Percentiles rank a stretch among this genome's conserved stretches.
Conservation (phyloP, 2,113 vertebrate genomes). For the Vulpes lagopus region DNA sequence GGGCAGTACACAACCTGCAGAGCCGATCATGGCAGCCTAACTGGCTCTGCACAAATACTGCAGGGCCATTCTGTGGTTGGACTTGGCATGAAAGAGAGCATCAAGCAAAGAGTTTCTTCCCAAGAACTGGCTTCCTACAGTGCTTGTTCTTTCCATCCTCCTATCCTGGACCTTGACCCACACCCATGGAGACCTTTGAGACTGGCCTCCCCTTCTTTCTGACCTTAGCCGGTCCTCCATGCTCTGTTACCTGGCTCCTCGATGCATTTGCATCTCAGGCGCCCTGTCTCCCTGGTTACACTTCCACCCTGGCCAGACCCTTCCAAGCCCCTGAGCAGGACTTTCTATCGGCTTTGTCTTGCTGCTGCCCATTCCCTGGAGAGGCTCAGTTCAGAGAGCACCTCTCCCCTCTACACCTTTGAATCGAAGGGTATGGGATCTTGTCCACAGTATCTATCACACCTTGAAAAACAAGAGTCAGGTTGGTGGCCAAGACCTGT, state of each 20-base stretch:
- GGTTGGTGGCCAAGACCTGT: neutral
- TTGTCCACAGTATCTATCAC: neutral
- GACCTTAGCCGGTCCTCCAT: neutral
- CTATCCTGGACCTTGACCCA: neutral
- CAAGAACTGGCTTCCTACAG: neutral
- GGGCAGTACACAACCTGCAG: neutral
- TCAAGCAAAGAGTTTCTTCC: neutral
- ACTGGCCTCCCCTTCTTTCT: neutral
- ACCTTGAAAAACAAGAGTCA: neutral
- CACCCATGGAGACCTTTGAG: neutral
- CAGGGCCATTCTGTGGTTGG: neutral
- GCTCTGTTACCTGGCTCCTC: neutral
- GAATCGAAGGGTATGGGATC: neutral
- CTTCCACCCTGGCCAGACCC: neutral
- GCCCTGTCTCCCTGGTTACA: neutral
- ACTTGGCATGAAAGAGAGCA: neutral
- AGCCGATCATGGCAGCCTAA: neutral
- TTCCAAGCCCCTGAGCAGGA: neutral
- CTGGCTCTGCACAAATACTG: neutral
- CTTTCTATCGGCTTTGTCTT: neutral
- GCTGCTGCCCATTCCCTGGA: neutral
- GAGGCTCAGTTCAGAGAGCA: neutral
- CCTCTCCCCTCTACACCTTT: fast-evolving
- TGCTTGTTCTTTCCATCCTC: neutral
- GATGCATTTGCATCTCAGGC: neutral